Percentiles rank a stretch among this genome's conserved stretches.
Conservation (phyloP, 1,140 invertebrate species). For the Adoxophyes honmai region DNA sequence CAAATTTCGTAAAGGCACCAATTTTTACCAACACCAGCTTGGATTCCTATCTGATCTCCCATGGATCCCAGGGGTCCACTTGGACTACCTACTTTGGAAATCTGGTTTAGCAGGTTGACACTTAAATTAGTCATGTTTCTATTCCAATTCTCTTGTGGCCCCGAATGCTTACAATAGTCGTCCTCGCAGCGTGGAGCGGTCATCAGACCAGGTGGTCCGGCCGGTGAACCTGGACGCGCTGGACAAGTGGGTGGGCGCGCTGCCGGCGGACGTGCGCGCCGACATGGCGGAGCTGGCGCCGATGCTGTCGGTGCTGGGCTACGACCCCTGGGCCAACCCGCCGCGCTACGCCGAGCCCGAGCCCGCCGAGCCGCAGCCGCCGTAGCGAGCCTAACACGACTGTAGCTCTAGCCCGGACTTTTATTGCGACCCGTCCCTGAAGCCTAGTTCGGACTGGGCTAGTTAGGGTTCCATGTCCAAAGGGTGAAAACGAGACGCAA, state of each 20-base stretch:
- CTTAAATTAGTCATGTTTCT: too few relatives aligned
- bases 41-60: too few relatives aligned
- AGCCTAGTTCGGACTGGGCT: too few relatives aligned
- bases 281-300: slow-evolving; percentile 95
- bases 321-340: slow-evolving; percentile 96
- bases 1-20: too few relatives aligned
- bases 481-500: too few relatives aligned
- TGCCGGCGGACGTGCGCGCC: slow-evolving; percentile 92
- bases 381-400: slow-evolving; percentile 80
- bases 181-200: slow-evolving; percentile 96
- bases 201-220: slow-evolving; percentile 99
- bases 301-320: slow-evolving; percentile 94
- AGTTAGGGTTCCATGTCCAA: too few relatives aligned
- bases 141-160: too few relatives aligned
- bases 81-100: too few relatives aligned
- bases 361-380: slow-evolving; percentile 83
- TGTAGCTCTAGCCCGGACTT: background rate
- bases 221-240: slow-evolving; percentile 98
- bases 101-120: too few relatives aligned
- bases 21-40: too few relatives aligned
- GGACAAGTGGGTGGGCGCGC: slow-evolving; percentile 96
- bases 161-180: too few relatives aligned
- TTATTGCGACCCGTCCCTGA: background rate
- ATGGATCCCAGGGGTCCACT: too few relatives aligned
- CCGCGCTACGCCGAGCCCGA: slow-evolving; percentile 95